These are phyloP conservation scores for Sisyra nigra DNA, from an alignment of 2,888 invertebrate species.

Conservation along the genomic window DNA sequence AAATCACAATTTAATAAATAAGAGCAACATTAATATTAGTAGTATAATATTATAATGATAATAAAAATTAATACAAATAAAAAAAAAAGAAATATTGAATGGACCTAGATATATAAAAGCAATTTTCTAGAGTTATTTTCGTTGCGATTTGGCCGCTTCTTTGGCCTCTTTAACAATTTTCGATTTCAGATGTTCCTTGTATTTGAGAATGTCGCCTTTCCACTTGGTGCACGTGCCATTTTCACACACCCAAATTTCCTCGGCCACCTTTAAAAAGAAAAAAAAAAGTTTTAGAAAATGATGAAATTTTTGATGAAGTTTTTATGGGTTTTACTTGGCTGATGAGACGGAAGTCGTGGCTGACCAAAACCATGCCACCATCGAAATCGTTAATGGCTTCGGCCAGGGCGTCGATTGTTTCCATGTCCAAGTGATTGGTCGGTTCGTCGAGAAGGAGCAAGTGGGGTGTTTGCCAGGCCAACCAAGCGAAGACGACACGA, in stretches of 20 bases:
- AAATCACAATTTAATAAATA: too few relatives aligned
- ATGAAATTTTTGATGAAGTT: neutral
- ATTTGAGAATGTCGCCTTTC: constrained; percentile 89
- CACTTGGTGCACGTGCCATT: constrained; percentile 91
- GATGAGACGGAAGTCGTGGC: constrained; percentile 98
- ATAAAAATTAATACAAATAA: too few relatives aligned
- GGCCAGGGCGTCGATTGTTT: constrained; percentile 94
- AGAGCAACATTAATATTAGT: too few relatives aligned
- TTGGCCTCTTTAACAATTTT: constrained; percentile 63
- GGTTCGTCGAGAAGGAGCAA: constrained; percentile 71
- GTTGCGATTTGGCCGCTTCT: constrained; percentile 17
- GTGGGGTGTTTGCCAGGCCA: constrained; percentile 96
- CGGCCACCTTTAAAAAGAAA: constrained; percentile 61
- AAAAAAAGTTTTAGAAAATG: neutral
- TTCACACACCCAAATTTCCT: constrained; percentile 99
- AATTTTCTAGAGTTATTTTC: too few relatives aligned
- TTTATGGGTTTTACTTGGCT: constrained; percentile 60
- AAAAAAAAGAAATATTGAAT: too few relatives aligned
- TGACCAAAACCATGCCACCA: constrained; percentile 97
- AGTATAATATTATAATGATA: too few relatives aligned
- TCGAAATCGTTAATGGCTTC: constrained; percentile 97
- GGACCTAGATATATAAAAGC: too few relatives aligned
- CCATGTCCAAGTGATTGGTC: constrained; percentile 94
- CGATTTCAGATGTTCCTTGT: constrained; percentile 86
- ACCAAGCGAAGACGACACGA: constrained; percentile 96